Percentiles rank a stretch among this genome's conserved stretches.
Conservation (phyloP, 2,888 invertebrate species). For the Anarsia innoxiella region DNA sequence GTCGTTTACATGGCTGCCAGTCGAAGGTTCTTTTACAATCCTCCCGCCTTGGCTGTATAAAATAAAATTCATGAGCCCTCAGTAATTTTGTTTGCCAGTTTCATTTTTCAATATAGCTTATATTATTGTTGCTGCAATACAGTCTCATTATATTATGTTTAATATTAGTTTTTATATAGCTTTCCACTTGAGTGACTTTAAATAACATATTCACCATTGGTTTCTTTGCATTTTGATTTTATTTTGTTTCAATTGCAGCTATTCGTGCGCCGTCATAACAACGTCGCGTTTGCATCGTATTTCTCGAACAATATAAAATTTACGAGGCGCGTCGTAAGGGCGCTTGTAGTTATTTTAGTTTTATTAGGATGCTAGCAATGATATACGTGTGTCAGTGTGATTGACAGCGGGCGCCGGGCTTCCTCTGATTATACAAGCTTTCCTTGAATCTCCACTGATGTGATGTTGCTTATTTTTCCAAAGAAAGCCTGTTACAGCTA, state of each 20-base stretch:
- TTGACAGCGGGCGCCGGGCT: constrained; percentile 51
- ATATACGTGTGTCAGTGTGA: constrained; percentile 49
- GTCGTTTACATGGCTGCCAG: constrained; percentile 5
- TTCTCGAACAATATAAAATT: constrained; percentile 5
- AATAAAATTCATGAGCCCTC: too few species aligned
- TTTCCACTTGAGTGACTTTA: too few species aligned
- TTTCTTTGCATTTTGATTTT: too few species aligned
- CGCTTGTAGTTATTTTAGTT: constrained; percentile 22
- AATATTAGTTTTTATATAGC: too few species aligned
- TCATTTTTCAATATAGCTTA: too few species aligned
- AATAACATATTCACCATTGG: too few species aligned
- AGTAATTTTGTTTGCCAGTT: too few species aligned
- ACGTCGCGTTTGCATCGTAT: not conserved
- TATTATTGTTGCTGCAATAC: too few species aligned
- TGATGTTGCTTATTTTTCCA: not conserved
- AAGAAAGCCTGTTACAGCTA: not conserved
- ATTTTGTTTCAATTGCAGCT: too few species aligned
- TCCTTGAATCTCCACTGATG: constrained; percentile 25
- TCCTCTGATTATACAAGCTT: constrained; percentile 23
- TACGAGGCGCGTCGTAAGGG: constrained; percentile 1
- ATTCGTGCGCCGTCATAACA: constrained; percentile 8
- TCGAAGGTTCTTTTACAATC: too few species aligned
- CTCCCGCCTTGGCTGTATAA: too few species aligned
- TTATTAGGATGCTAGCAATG: constrained; percentile 41
- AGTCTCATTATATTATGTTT: too few species aligned